Evolutionary conservation across 1,140 invertebrate genomes (phyloP).

Genomic region (Pseudomyrmex concolor): DNA sequence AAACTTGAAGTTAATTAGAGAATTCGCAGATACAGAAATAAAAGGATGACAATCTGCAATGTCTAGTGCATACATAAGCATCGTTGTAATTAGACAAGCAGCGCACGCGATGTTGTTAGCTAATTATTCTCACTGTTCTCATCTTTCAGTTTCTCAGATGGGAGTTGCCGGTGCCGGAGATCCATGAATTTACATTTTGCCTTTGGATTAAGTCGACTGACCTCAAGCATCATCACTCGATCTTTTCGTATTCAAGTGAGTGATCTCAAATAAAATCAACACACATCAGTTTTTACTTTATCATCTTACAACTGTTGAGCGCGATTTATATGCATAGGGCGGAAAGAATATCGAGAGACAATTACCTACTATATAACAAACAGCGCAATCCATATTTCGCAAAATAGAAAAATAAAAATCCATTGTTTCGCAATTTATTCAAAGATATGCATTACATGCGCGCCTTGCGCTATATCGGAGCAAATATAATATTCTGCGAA

Average conservation of each 20-base stretch:
- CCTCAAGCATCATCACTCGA: conserved; percentile 86
- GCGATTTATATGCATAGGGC: background rate
- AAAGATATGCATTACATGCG: background rate
- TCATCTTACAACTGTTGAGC: background rate
- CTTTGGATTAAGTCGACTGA: conserved; percentile 87
- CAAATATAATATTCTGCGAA: background rate
- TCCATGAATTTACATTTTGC: conserved; percentile 89
- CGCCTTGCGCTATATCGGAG: background rate
- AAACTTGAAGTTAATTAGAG: too few relatives aligned
- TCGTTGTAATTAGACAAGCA: conserved; percentile 16
- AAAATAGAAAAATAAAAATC: background rate
- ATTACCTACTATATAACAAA: background rate
- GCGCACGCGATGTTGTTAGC: background rate
- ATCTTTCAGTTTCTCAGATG: conserved; percentile 87
- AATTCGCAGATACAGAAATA: too few relatives aligned
- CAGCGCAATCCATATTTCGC: background rate
- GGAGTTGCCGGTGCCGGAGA: conserved; percentile 86
- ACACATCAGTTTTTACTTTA: background rate
- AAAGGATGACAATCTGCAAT: background rate
- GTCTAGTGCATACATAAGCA: background rate
- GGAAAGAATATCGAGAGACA: background rate
- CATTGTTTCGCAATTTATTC: background rate
- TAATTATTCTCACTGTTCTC: conserved; percentile 4
- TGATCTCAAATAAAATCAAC: conserved; percentile 63
- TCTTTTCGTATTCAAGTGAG: conserved; percentile 89